Base-by-base conservation (phyloP, 2,113 vertebrate genomes). In the Brevimyrus niger region DNA sequence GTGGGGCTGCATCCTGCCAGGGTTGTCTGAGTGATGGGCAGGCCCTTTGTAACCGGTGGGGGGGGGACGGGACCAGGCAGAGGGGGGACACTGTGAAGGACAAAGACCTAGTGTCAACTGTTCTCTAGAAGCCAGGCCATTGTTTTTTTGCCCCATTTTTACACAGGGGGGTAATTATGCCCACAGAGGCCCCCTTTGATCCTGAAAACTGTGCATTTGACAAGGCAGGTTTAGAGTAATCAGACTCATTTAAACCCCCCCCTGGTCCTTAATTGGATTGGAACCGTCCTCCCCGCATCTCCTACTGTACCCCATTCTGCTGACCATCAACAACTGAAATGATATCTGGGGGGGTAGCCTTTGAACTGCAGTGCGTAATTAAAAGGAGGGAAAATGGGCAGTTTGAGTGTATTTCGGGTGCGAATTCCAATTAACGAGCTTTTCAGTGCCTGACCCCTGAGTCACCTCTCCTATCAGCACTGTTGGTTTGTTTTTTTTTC, bases 101-200 rank as follows among this genome's bases (percentile, higher is more conserved):
- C 92, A 93, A 94, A 91, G 91, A 92, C 91, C 88, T 55, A 89
- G 91, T 91, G 90, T 90, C 90, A 88, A 90, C 92, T 91, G 92
- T 91, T 92, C 90, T 90, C 92, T 91, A 91, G 92, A 89, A 91
- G 88, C 90, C 88, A 92, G 69, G 73, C 91, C 92, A 94, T 96
- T 96, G 95, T 95, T 95, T 92, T 53, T 89, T 90, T 91, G 94
- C 91, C 94, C 92, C 92, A 92, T 93, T 95, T 95, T 95, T 92
- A 94, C 92, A 94, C 93, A 91, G 90, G 90, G 92, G 91, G 91
- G 95, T 94, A 95, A 96, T 96, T 96, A 96, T 95, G 91, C 91
- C 92, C 94, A 92, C 94, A 95, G 94, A 94, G 93, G 91, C 93
- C 92, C 92, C 93, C 95, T 96, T 95, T 96, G 95, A 96, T 96